Conservation (phyloP, 2,113 vertebrate species). For the Mesoclemmys tuberculata region DNA sequence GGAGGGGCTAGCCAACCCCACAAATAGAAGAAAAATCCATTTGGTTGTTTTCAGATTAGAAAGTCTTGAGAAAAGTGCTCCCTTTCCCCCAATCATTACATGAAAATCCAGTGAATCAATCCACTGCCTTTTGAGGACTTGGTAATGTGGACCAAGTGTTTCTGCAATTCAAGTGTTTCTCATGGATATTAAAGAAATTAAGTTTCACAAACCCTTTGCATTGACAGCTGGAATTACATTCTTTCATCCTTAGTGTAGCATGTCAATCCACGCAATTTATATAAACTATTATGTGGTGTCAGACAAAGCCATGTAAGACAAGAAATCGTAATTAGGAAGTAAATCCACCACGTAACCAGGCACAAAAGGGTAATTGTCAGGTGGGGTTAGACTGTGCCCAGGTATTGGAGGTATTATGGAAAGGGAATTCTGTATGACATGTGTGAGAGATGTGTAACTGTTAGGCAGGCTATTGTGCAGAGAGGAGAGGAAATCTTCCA, state of each 20-base stretch:
- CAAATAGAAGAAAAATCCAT: neutral
- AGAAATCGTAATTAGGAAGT: neutral
- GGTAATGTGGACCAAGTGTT: neutral
- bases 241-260: neutral
- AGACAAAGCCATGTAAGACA: neutral
- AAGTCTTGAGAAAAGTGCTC: neutral
- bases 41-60: neutral
- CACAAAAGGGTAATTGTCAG: neutral
- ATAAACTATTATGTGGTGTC: neutral
- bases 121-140: neutral
- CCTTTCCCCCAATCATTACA: neutral
- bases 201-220: neutral
- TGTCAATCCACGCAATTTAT: accelerated
- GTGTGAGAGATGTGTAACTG: neutral
- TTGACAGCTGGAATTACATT: neutral
- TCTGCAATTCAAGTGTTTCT: neutral
- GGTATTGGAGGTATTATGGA: accelerated
- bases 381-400: neutral
- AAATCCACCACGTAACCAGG: neutral
- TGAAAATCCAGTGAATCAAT: neutral
- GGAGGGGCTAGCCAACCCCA: neutral
- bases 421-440: neutral
- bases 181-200: neutral
- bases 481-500: neutral
- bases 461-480: neutral